Evolutionary conservation across 2,888 invertebrate species (phyloP), one percentile per base, ranked within the genome.

Genomic region (Ormia ochracea): DNA sequence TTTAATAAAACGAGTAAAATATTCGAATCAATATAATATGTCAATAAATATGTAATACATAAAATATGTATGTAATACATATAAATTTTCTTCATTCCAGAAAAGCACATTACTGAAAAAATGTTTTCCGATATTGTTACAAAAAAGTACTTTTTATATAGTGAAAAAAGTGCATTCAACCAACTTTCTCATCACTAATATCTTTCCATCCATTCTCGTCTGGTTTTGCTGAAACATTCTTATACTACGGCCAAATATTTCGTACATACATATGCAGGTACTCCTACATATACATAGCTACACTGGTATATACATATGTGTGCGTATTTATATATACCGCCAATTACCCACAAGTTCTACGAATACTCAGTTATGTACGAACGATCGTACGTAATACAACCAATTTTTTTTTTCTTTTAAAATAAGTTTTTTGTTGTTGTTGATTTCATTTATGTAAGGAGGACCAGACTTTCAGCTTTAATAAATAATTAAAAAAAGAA

Each of bases 161-260:
- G n/a, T n/a, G n/a, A n/a, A n/a, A n/a, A n/a, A n/a, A n/a, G n/a
- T n/a, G n/a, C n/a, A n/a, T n/a, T n/a, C n/a, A n/a, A n/a, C n/a
- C n/a, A n/a, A n/a, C n/a, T n/a, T n/a, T n/a, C n/a, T n/a, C n/a
- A n/a, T n/a, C n/a, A n/a, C n/a, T n/a, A n/a, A n/a, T n/a, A n/a
- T n/a, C n/a, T n/a, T 45, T 33, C 48, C 54, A 73, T 48, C 50
- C 21, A 72, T 41, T 28, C 65, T 74, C 58, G 33, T 59, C 52
- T 52, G 31, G 48, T 26, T 66, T 65, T 74, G 21, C 61, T 72
- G 28, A 65, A 50, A 66, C 38, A 50, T 70, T 77, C 9, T 65
- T 77, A 4, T 45, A 56, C 70, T 76, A 41, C 45, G 14, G 31
- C 38, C 31, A n/a, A n/a, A n/a, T n/a, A n/a, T n/a, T n/a, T n/a